Conservation (phyloP, 2,113 vertebrate species). For the Microcebus griseorufus region DNA sequence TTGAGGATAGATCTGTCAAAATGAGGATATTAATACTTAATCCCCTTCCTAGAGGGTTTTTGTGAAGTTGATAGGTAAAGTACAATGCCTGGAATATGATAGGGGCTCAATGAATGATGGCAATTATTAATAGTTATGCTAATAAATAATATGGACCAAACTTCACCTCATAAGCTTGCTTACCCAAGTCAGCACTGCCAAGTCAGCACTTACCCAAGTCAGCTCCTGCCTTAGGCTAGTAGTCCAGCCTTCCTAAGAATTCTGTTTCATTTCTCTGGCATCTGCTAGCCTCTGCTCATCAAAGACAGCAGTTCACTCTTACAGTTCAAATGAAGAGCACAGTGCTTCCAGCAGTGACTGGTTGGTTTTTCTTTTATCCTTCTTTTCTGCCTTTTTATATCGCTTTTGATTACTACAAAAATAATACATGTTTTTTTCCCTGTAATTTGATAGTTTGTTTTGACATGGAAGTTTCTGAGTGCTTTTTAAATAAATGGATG, state of each 20-base stretch:
- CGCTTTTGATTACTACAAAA: not conserved
- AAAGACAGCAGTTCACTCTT: not conserved
- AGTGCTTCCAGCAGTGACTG: not conserved
- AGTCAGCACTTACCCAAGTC: slow-evolving; percentile 45
- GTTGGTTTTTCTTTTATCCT: not conserved
- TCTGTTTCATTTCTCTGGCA: not conserved
- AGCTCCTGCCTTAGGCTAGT: not conserved
- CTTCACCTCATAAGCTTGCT: slow-evolving; percentile 22
- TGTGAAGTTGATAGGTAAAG: slow-evolving; percentile 26
- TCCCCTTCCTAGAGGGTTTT: not conserved
- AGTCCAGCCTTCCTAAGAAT: not conserved
- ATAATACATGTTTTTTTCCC: not conserved
- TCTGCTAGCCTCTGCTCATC: not conserved
- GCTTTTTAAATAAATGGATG: slow-evolving; percentile 4
- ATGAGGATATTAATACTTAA: not conserved
- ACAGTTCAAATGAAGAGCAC: not conserved
- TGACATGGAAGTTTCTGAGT: not conserved
- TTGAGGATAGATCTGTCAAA: no score
- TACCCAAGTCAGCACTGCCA: slow-evolving; percentile 60
- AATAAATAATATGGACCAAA: slow-evolving; percentile 65
- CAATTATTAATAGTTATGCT: slow-evolving; percentile 47
- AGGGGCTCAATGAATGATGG: not conserved
- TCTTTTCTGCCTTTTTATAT: not conserved
- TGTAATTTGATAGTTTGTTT: slow-evolving; percentile 23
- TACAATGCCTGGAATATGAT: not conserved